These are phyloP conservation scores for Deladenus siricidicola DNA, from an alignment of 2,888 invertebrate genomes.

Conservation along the genomic window DNA sequence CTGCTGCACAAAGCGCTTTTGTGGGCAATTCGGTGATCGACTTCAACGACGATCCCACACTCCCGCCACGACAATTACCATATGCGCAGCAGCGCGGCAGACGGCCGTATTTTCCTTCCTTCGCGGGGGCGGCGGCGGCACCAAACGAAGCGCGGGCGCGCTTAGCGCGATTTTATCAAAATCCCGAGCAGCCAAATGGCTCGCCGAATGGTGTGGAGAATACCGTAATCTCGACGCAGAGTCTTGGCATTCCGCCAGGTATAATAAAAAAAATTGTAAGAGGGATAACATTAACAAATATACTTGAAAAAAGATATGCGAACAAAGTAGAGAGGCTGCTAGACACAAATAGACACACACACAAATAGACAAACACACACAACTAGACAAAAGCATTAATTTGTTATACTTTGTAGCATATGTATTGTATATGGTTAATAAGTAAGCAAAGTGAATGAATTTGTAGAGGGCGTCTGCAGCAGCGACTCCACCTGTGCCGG, in stretches of 20 bases:
- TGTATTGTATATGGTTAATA: no score
- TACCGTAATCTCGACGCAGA: not conserved
- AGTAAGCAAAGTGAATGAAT: not conserved
- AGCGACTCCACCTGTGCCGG: constrained; percentile 46
- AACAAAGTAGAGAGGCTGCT: no score
- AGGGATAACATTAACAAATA: not conserved
- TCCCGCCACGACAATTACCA: not conserved
- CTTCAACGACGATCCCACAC: not conserved
- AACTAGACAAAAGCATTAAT: no score
- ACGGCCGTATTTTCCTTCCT: no score
- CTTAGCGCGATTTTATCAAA: not conserved
- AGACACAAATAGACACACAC: no score
- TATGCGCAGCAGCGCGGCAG: no score
- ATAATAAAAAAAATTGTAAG: not conserved
- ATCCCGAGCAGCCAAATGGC: no score
- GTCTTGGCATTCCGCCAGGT: constrained; percentile 11
- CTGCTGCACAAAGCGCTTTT: not conserved
- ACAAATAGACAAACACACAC: no score
- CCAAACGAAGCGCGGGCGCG: no score
- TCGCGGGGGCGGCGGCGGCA: no score
- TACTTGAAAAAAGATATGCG: not conserved
- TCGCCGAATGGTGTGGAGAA: not conserved
- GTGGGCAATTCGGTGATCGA: not conserved
- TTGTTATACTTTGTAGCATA: no score
- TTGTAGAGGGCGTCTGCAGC: constrained; percentile 17